Percentiles rank a stretch among this genome's conserved stretches.
Evolutionary conservation across 2,113 vertebrate species (phyloP).

Genomic region (Albula glossodonta): DNA sequence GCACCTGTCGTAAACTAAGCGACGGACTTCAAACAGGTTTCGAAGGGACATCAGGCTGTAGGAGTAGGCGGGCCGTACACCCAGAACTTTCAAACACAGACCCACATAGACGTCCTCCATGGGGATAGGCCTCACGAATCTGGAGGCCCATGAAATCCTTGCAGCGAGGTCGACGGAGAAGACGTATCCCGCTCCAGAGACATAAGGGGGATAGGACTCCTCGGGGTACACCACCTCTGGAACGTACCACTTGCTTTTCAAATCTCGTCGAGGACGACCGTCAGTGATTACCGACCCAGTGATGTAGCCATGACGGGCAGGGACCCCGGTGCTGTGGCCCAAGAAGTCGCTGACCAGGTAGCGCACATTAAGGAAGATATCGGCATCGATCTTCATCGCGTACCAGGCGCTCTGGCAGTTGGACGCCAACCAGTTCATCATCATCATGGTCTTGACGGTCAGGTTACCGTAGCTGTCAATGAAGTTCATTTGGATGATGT

Average conservation of each 20-base stretch:
- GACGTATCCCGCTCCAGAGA: constrained; percentile 74
- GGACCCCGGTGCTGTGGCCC: constrained; percentile 8
- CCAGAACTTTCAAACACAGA: constrained; percentile 64
- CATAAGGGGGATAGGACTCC: constrained; percentile 64
- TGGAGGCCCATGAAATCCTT: constrained; percentile 64
- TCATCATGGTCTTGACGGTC: constrained; percentile 81
- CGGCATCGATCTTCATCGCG: constrained; percentile 73
- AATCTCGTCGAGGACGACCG: constrained; percentile 52
- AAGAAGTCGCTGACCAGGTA: constrained; percentile 46
- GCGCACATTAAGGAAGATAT: constrained; percentile 74
- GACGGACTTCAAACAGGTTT: constrained; percentile 60
- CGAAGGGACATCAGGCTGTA: constrained; percentile 35
- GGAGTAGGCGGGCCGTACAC: constrained; percentile 52
- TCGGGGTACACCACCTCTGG: constrained; percentile 58
- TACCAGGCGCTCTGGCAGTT: constrained; percentile 68
- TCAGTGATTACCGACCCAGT: constrained; percentile 57
- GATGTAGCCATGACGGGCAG: constrained; percentile 30
- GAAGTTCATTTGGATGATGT: constrained; percentile 80
- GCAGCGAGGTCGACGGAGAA: constrained; percentile 65
- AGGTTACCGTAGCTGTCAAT: constrained; percentile 77
- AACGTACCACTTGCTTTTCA: constrained; percentile 67
- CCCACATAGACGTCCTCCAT: constrained; percentile 83
- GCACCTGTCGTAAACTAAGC: constrained; percentile 65
- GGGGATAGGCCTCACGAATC: constrained; percentile 54
- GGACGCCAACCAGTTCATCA: constrained; percentile 74